Base-by-base conservation (phyloP, 2,113 vertebrate species). In the Phalacrocorax brasilianus region DNA sequence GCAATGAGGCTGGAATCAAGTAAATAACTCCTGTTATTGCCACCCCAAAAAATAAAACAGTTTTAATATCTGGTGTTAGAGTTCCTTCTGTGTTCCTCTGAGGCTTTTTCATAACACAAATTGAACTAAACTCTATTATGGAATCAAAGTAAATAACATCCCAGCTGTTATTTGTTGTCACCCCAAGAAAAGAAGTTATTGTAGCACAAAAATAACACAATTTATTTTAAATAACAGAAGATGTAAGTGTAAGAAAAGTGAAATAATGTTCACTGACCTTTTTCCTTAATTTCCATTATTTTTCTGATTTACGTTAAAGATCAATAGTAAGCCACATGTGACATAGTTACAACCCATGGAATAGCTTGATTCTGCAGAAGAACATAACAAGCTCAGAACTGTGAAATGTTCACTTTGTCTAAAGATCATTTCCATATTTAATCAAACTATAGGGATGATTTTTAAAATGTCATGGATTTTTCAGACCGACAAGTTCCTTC, bases 61-160 rank as follows among this genome's bases (percentile, higher is more conserved):
- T 55, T 96, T 53, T 97, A 92, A 96, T 95, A 94, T 85, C 42
- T 73, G 70, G 9, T 80, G 78, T 75, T 86, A 89, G 35, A 62
- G 56, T 70, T 91, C 58, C 75, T 93, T 42, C 44, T 75, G 59
- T 80, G 76, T 88, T 95, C 80, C 87, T 95, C 91, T 83, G 78
- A 95, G 83, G 78, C 59, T 89, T 97, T 96, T 97, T 95, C 52
- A 86, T 88, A 79, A 22, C 32, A 90, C 58, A 95, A 90, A 91
- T 81, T 93, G 80, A 96, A 62, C 42, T 67, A 88, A 96, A 90
- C 26, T 88, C 70, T 58, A 68, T 96, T 94, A 96, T 47, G 58
- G 73, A 96, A 86, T 90, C 88, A 96, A 93, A 95, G 65, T 93
- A 96, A 97, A 96, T 96, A 95, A 93, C 94, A 88, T 68, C 58